Evolutionary conservation across 2,113 vertebrate genomes (phyloP).

Genomic region (Procavia capensis): DNA sequence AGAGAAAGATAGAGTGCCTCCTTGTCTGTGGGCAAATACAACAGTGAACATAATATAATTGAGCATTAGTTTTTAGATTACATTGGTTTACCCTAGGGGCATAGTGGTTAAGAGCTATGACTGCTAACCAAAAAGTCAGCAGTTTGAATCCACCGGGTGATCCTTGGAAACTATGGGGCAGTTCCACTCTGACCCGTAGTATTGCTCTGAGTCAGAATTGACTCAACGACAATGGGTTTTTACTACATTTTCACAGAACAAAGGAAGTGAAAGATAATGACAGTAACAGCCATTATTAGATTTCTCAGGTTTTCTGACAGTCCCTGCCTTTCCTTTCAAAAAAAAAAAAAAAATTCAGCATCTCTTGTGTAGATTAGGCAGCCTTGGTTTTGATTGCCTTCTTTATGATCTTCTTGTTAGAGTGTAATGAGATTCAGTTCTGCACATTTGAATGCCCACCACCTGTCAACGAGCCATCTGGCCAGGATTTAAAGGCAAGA

Average conservation of each 20-base stretch:
- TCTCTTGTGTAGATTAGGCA: conserved; percentile 60
- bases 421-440: conserved; percentile 77
- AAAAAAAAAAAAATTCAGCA: background rate
- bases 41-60: conserved; percentile 39
- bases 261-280: conserved; percentile 62
- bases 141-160: too few species aligned
- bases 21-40: background rate
- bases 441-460: conserved; percentile 42
- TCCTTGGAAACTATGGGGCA: too few species aligned
- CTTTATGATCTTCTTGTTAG: conserved; percentile 72
- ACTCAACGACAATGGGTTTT: too few species aligned
- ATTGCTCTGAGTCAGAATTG: too few species aligned
- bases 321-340: background rate
- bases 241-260: conserved; percentile 37
- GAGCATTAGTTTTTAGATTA: conserved; percentile 66
- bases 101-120: too few species aligned
- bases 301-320: conserved; percentile 34
- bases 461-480: conserved; percentile 80
- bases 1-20: background rate
- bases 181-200: too few species aligned
- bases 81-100: background rate
- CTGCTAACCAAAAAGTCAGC: too few species aligned
- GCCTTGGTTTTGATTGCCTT: conserved; percentile 60
- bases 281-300: conserved; percentile 50
- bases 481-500: conserved; percentile 65